Evolutionary conservation across 2,797 vertebrate species (phyloP), one percentile per base, ranked within the genome.

Genomic region (Melanotaenia boesemani): DNA sequence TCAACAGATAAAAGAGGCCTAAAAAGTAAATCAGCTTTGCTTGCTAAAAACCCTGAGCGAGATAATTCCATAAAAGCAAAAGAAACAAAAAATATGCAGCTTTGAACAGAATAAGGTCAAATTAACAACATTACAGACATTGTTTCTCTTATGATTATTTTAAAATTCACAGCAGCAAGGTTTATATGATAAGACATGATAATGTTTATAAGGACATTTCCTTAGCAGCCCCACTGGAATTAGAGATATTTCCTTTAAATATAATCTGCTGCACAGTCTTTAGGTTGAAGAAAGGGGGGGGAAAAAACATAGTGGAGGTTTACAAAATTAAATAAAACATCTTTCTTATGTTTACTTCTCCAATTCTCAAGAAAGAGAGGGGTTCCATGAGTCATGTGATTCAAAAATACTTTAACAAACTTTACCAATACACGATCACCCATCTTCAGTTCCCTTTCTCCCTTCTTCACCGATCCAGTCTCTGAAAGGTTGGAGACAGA

Each of bases 401-500:
- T n/a, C 9, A 20, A 48, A 46, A 48, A 48, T 37, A 75, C 48
- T 36, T 1, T 24, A 57, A 67, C 10, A 80, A 87, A 65, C 63
- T 94, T 97, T 94, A 99, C 98, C 97, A 99, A 81, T 22, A 99
- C 98, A 34, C 98, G 90, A 68, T 99, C 98, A 3, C 96, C 96
- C 10, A 97, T 96, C 93, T 97, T 99, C 82, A 99, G 95, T 75
- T 99, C 98, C 52, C 97, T 89, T 78, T 99, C 98, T 0, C 97
- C 97, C 82, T 99, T 99, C 92, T 99, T 99, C 46, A 99, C 82
- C 0, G 97, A 99, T 15, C 97, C 97, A 0, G 95, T 93, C 90
- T 99, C 98, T 0, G 98, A 99, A 15, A 99, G 96, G 88, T 99
- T 99, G 54, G 98, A 99, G 72, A 98, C 72, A 0, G 98, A 99